Evolutionary conservation across 2,113 vertebrate genomes (phyloP), one percentile per base, ranked within the genome.

Genomic region (Laterallus jamaicensis): DNA sequence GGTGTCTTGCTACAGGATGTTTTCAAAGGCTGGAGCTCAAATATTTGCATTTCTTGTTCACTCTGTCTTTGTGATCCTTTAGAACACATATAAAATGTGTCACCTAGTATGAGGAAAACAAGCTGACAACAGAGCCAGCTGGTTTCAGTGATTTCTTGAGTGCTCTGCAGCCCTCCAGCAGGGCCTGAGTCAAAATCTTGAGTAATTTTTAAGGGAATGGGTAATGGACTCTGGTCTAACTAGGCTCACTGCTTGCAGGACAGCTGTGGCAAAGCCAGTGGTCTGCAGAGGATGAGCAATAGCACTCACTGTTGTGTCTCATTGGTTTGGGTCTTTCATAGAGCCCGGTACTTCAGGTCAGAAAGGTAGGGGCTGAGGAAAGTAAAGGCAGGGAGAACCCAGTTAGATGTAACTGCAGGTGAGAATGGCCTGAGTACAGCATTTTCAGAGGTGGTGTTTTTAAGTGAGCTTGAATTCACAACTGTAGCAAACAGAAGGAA

Each of bases 161-260:
- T 8, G 35, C 17, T 82, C 32, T 0, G 0, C 28, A 71, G 26
- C 6, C 28, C 12, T 47, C 67, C 54, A 73, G 13, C 21, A 58
- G 11, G 40, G 11, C 28, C 59, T 35, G 29, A 54, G n/a, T 42
- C 39, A 12, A 58, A 80, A 55, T 16, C 39, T 42, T 25, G 4
- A 31, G n/a, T 29, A 2, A 5, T 56, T 73, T 90, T 71, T 39
- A 54, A 87, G 59, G 66, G 42, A 47, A 39, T 2, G 42, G 3
- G 63, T n/a, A 59, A 54, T 9, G 25, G 37, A 28, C 8, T 68
- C 52, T 50, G 56, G 32, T 93, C 69, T 74, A 32, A 58, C 21
- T 42, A 68, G 55, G 15, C 2, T 4, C 18, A 44, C n/a, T 87
- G 40, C 29, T 74, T 3, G 0, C 60, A 79, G 39, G 54, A 9